Evolutionary conservation across 2,113 vertebrate genomes (phyloP), one percentile per base, ranked within the genome.

Genomic region (Nipponia nippon): DNA sequence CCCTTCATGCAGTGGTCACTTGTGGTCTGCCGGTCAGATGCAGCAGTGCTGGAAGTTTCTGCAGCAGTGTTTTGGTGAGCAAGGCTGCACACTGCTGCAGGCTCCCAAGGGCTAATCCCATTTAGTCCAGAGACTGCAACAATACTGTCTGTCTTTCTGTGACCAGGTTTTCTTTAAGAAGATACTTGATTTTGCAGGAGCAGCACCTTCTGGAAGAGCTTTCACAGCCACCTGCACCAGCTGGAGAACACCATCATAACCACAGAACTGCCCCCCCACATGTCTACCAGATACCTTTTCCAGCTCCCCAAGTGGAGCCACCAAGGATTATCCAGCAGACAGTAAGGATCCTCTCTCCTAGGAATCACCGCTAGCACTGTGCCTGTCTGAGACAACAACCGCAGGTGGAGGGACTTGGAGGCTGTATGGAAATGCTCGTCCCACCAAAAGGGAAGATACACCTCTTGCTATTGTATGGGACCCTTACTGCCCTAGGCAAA

Each of bases 151-250:
- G 67, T 63, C 30, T 81, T 95, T 46, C 83, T 65, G 32, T 71
- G 42, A 40, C 10, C 16, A 63, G 30, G 6, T 18, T 71, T 81
- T 36, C 46, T 49, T 63, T 29, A 79, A 52, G 58, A 70, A 52
- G 30, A 46, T 7, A 42, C 49, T 80, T 91, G 52, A 26, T 65
- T 46, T 97, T 96, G 62, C 73, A 99, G 99, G 98, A 99, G 47
- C 98, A 99, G 79, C 98, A 97, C 49, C 95, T 99, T 89, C 84
- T 98, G 88, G 98, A 99, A 21, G 97, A 98, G 80, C 85, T 97
- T 23, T 89, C 96, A 42, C 93, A 91, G 70, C 96, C 97, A 34
- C 90, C 70, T 16, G 93, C 97, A 46, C 97, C 98, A 97, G 95
- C 88, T 73, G 95, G 95, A 32, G 44, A 71, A 23, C 71, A n/a